Conservation (phyloP, 2,113 vertebrate genomes). For the Sciurus niger region DNA sequence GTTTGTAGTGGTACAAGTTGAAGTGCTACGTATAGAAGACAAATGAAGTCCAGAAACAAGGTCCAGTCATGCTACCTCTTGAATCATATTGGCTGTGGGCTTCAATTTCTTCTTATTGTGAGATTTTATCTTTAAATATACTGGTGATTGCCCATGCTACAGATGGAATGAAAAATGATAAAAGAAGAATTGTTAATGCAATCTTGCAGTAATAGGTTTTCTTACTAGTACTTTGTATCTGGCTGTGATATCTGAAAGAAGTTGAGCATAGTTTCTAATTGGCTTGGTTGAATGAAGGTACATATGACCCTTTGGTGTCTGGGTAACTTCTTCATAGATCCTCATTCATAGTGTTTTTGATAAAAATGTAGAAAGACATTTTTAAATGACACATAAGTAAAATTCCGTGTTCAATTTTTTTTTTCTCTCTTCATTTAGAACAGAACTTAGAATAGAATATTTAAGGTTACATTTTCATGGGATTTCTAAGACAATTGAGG, state of each 20-base stretch:
- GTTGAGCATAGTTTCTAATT: slow-evolving; percentile 26
- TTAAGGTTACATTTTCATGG: background rate
- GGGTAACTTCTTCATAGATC: slow-evolving; percentile 35
- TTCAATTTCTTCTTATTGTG: background rate
- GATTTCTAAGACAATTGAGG: slow-evolving; percentile 13
- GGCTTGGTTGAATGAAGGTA: background rate
- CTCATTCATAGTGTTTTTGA: background rate
- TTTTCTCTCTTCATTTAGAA: slow-evolving; percentile 2
- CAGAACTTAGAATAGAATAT: background rate
- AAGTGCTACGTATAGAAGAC: background rate
- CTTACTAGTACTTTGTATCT: slow-evolving; percentile 54
- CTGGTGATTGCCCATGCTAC: background rate
- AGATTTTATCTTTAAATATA: background rate
- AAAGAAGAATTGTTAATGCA: slow-evolving; percentile 30
- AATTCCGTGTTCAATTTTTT: background rate
- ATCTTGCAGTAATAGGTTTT: slow-evolving; percentile 63
- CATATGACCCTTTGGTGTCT: background rate
- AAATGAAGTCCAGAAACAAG: slow-evolving; percentile 32
- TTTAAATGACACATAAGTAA: background rate
- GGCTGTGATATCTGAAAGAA: slow-evolving; percentile 57
- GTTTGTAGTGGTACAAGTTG: background rate
- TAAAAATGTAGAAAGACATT: background rate
- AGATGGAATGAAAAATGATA: slow-evolving; percentile 40
- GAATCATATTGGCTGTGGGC: background rate
- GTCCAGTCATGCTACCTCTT: background rate